Base-by-base conservation (phyloP, 2,113 vertebrate genomes). In the Bubalus kerabau region DNA sequence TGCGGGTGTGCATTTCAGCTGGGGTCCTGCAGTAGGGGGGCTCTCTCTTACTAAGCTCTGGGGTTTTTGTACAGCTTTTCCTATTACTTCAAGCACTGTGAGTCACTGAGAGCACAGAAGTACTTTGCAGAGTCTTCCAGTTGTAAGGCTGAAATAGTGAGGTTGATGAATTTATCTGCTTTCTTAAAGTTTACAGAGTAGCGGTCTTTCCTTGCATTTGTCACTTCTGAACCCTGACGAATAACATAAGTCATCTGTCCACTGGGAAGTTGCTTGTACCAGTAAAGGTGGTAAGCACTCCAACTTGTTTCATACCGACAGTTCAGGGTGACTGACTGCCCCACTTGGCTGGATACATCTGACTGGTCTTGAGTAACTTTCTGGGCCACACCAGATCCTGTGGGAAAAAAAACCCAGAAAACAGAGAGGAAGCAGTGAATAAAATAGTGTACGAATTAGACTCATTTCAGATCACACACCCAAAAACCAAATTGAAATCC, bases 31-130 rank as follows among this genome's bases (percentile, higher is more conserved):
- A 57, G 9, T 3, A 24, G 15, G 7, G 43, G 3, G 15, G 9
- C 2, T 60, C 48, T 62, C 4, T 85, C 10, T 50, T 56, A 5
- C 0, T 2, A 32, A n/a, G 40, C n/a, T n/a, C 80, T 43, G 11
- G 60, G 57, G 59, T 82, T 97, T 98, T 90, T 97, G 88, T 89
- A 89, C 50, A 81, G 56, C 52, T 67, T 40, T 32, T 67, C 19
- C 26, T 21, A 64, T 64, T 32, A 17, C 62, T 64, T 64, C 30
- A 64, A 64, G 62, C 30, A 64, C 62, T 64, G 62, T 64, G 62
- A 32, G 15, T 0, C 15, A 32, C 0, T 0, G 15, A 64, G 30
- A 74, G 62, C 91, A 82, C 94, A 98, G 82, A 96, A 81, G 80
- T 93, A 92, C 7, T 32, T 87, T 7, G 60, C 88, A 9, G 90